A percentile compares a stretch with the other conserved stretches of the same genome.
These are phyloP conservation scores for Drosophila serrata DNA, from an alignment of 1,140 invertebrate genomes.

Conservation along the genomic window DNA sequence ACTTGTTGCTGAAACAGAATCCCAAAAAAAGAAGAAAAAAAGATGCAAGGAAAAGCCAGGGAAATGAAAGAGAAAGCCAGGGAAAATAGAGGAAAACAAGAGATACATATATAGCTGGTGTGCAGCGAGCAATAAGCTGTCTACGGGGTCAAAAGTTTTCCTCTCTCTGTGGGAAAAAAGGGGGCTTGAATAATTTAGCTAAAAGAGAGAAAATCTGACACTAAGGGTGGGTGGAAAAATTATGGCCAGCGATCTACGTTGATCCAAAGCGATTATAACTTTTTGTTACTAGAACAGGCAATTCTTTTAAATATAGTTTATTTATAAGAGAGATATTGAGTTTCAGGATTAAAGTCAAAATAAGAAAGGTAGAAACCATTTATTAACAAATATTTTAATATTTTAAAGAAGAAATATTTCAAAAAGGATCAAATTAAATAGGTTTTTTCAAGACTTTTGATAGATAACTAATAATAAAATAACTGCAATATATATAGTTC, in stretches of 20 bases:
- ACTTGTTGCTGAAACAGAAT: slow-evolving; percentile 62
- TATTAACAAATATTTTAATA: background rate
- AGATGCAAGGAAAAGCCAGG: background rate
- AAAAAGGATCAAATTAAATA: background rate
- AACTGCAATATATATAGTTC: too few relatives aligned
- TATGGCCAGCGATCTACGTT: background rate
- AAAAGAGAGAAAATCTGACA: background rate
- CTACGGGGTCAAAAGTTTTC: slow-evolving; percentile 1
- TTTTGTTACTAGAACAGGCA: background rate
- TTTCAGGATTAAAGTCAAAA: background rate
- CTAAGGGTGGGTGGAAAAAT: background rate
- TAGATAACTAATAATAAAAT: background rate
- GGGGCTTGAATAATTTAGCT: slow-evolving; percentile 24
- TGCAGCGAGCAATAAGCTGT: slow-evolving; percentile 33
- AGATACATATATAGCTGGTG: slow-evolving; percentile 3
- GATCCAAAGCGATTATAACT: background rate
- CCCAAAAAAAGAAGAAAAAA: slow-evolving; percentile 12
- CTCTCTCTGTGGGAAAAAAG: slow-evolving; percentile 1
- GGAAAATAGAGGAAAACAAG: background rate
- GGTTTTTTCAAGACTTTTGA: background rate
- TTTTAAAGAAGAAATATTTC: background rate
- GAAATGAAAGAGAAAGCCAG: slow-evolving; percentile 18
- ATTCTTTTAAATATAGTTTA: background rate
- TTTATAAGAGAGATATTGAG: background rate
- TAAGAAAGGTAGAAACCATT: too few relatives aligned